Conservation (phyloP, 2,113 vertebrate genomes). For the Marcusenius ussheri region DNA sequence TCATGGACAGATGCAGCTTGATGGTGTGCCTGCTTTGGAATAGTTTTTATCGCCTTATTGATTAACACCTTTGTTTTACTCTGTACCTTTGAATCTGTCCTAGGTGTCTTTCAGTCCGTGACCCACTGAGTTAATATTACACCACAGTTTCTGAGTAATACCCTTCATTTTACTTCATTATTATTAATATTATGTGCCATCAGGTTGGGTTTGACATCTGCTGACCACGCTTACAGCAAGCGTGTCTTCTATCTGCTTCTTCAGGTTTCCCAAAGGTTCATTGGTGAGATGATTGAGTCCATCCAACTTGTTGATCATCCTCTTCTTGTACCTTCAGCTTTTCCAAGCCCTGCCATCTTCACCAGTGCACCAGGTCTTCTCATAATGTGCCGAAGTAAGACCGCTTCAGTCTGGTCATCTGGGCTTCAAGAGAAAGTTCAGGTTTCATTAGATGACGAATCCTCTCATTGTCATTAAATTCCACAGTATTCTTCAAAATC, state of each 20-base stretch:
- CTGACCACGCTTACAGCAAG: background rate
- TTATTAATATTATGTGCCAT: background rate
- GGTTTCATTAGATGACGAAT: background rate
- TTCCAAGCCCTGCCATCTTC: background rate
- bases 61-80: background rate
- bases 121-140: background rate
- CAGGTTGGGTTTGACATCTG: background rate
- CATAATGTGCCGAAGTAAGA: background rate
- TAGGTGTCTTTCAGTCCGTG: background rate
- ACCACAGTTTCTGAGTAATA: background rate
- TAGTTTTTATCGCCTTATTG: background rate
- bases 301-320: background rate
- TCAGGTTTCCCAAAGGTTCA: background rate
- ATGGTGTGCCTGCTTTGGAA: background rate
- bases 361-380: background rate
- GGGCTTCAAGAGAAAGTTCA: background rate
- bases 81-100: background rate
- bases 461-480: background rate
- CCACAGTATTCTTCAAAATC: background rate
- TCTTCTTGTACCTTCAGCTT: background rate
- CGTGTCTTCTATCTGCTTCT: background rate
- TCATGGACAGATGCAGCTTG: background rate
- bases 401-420: background rate
- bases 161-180: background rate
- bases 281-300: background rate